Evolutionary conservation across 2,888 invertebrate genomes (phyloP).

Genomic region (Cephus pygmeus): DNA sequence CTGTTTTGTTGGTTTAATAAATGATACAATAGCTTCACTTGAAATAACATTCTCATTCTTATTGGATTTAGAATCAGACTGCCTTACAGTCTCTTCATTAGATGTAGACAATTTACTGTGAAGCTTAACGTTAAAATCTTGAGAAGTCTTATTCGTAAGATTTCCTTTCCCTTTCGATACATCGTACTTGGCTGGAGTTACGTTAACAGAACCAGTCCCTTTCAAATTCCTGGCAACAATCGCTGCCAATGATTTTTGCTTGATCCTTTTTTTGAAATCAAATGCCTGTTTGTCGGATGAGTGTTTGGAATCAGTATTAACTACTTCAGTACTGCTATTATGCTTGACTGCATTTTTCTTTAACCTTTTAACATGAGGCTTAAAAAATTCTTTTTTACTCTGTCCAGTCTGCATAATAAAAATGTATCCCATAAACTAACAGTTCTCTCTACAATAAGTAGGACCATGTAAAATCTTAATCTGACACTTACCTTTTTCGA

Average conservation of each 20-base stretch:
- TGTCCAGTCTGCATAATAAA: conserved; percentile 19
- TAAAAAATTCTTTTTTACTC: conserved; percentile 32
- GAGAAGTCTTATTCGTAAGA: neutral
- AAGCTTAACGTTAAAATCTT: neutral
- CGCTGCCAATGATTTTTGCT: conserved; percentile 53
- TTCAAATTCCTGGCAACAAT: conserved; percentile 51
- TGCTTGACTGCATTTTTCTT: conserved; percentile 9
- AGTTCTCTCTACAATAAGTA: conserved; percentile 8
- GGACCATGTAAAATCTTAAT: conserved; percentile 28
- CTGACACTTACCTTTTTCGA: conserved; percentile 47
- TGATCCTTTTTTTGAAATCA: conserved; percentile 47
- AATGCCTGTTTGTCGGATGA: neutral
- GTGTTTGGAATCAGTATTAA: neutral
- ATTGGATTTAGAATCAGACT: neutral
- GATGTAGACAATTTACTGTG: neutral
- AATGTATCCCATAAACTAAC: neutral
- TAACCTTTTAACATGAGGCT: conserved; percentile 30
- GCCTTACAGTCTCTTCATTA: neutral
- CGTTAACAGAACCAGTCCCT: conserved; percentile 4
- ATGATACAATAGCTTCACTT: conserved; percentile 34
- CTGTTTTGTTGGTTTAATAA: conserved; percentile 37
- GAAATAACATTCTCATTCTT: neutral
- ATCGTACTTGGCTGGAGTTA: neutral
- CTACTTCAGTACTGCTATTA: neutral
- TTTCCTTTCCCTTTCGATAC: neutral